Conservation (phyloP, 2,888 invertebrate genomes). For the Thereva unica region DNA sequence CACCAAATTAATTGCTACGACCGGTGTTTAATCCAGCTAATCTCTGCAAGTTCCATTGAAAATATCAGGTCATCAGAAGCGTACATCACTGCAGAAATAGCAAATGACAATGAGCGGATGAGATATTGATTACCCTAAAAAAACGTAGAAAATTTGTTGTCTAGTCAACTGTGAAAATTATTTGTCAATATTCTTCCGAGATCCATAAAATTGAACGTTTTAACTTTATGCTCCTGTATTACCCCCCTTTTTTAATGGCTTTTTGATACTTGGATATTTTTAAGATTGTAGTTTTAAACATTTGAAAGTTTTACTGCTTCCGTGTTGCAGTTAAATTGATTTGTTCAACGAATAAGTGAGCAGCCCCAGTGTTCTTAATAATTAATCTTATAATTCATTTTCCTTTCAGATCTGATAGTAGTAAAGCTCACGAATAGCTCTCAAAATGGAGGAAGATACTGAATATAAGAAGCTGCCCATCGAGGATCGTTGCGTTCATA, state of each 20-base stretch:
- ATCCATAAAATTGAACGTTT: constrained; percentile 6
- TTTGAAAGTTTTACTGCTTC: constrained; percentile 1
- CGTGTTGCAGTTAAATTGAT: not conserved
- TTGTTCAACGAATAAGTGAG: not conserved
- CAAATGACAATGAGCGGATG: not conserved
- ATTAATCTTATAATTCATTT: constrained; percentile 4
- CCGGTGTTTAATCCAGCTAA: too few relatives aligned
- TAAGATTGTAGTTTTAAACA: too few relatives aligned
- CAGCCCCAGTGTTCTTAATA: too few relatives aligned
- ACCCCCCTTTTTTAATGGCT: too few relatives aligned
- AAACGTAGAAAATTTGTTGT: constrained; percentile 14
- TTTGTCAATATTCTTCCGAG: constrained; percentile 13
- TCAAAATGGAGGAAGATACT: constrained; percentile 78
- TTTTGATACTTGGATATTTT: too few relatives aligned
- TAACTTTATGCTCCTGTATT: too few relatives aligned
- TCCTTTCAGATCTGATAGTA: constrained; percentile 32
- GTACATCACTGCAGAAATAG: constrained; percentile 5
- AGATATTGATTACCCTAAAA: not conserved
- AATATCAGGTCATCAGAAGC: not conserved
- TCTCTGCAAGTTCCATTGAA: not conserved
- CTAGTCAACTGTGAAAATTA: constrained; percentile 38
- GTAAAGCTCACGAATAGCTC: not conserved
- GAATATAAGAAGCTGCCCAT: constrained; percentile 85
- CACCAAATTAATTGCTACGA: too few relatives aligned
- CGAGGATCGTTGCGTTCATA: constrained; percentile 91